Evolutionary conservation across 2,113 vertebrate genomes (phyloP), one percentile per base, ranked within the genome.

Genomic region (Misgurnus mizolepis): DNA sequence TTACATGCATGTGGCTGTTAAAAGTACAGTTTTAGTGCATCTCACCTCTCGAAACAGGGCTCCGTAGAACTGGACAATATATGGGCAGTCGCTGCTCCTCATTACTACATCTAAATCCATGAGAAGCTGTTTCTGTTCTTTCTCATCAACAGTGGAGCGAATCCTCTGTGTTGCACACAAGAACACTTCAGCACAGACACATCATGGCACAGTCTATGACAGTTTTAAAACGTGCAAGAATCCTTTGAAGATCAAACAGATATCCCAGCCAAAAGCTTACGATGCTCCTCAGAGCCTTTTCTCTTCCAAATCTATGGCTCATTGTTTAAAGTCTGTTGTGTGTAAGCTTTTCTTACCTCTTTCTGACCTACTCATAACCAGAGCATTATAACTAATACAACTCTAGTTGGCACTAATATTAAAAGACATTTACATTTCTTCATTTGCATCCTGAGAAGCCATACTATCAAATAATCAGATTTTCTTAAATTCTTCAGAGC

Each of bases 51-150:
- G 93, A 92, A 99, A 99, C 89, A 98, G 95, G 5, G 98, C 98
- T 43, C 98, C 98, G 88, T 99, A 99, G 90, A 99, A 99, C 87
- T 98, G 97, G 88, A 99, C 97, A 76, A 98, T 98, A 84, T 90
- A 99, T 3, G 95, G 97, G 88, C 97, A 99, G 90, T 99, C 97
- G 87, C 97, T 98, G 85, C 96, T 99, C 90, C 97, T 88, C 98
- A 99, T 99, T 79, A 98, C 97, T 68, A 99, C 98, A 86, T 99
- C 98, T 88, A 99, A 90, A 91, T 98, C 97, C 97, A 99, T 99
- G 85, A 99, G 93, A 84, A 99, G 95, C 88, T 98, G 95, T 89
- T 99, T 99, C 92, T 99, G 97, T 74, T 99, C 97, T 86, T 97
- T 96, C 64, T 96, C 96, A 91, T 96, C 95, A 88, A 96, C 95